Conservation (phyloP, 2,888 invertebrate species). For the Melinaea marsaeus region DNA sequence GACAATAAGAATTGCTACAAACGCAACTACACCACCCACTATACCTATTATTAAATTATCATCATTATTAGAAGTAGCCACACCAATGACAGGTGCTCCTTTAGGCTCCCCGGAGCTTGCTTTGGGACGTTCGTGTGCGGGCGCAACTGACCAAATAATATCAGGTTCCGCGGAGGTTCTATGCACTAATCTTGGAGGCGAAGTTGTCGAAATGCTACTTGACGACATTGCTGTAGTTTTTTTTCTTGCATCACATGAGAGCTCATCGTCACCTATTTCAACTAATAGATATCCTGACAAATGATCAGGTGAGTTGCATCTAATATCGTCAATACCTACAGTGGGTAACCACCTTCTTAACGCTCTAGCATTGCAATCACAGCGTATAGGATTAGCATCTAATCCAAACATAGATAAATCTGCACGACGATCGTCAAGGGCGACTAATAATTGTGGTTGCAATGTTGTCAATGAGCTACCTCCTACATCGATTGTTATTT, state of each 20-base stretch:
- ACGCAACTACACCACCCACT: slow-evolving; percentile 93
- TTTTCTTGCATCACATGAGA: slow-evolving; percentile 85
- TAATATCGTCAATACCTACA: slow-evolving; percentile 79
- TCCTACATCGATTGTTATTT: slow-evolving; percentile 85
- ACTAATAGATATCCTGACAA: slow-evolving; percentile 82
- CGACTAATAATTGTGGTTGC: slow-evolving; percentile 86
- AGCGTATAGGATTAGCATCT: slow-evolving; percentile 87
- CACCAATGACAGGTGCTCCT: slow-evolving; percentile 75
- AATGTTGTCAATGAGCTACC: slow-evolving; percentile 87
- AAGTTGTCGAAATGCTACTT: slow-evolving; percentile 65
- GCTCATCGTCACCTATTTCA: slow-evolving; percentile 88
- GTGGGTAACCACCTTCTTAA: slow-evolving; percentile 87
- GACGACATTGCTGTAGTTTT: slow-evolving; percentile 69
- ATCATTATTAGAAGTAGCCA: slow-evolving; percentile 85
- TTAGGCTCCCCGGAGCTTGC: slow-evolving; percentile 77
- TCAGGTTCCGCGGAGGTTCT: slow-evolving; percentile 87
- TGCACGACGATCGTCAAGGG: slow-evolving; percentile 88
- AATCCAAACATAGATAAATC: slow-evolving; percentile 86
- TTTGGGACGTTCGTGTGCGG: slow-evolving; percentile 79
- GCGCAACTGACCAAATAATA: slow-evolving; percentile 93
- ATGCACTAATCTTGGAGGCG: slow-evolving; percentile 74
- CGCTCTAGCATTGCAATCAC: slow-evolving; percentile 90
- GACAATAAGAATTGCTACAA: slow-evolving; percentile 91
- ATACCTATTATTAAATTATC: slow-evolving; percentile 97
- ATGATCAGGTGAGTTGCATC: slow-evolving; percentile 84